phyloP scores from a whole-genome alignment of 2,888 invertebrate genomes.

The Zeuzera pyrina region DNA sequence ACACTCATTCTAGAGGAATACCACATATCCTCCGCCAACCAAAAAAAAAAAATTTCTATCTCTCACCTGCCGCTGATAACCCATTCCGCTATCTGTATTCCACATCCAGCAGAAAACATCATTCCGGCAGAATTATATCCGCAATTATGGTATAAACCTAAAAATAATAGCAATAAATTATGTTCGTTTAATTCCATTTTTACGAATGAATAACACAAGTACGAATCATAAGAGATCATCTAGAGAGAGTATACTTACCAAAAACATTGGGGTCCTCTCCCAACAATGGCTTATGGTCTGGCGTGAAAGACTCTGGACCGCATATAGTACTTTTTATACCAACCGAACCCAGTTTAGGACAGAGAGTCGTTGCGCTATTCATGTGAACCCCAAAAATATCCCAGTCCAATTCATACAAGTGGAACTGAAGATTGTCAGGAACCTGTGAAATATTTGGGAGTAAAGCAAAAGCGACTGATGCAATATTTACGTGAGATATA shows the following conservation, averaged over 20 bases:
- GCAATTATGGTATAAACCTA: conserved; percentile 87
- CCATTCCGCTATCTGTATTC: conserved; percentile 89
- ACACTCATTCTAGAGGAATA: too few relatives aligned
- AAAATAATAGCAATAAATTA: conserved; percentile 12
- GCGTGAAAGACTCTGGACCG: conserved; percentile 94
- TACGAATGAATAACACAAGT: conserved; percentile 2
- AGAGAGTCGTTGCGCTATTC: conserved; percentile 78
- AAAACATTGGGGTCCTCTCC: conserved; percentile 81
- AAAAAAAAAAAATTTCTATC: too few relatives aligned
- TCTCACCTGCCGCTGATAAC: conserved; percentile 78
- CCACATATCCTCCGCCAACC: too few relatives aligned
- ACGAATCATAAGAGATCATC: not conserved
- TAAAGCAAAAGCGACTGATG: too few relatives aligned
- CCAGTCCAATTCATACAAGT: conserved; percentile 91
- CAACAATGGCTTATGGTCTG: conserved; percentile 90
- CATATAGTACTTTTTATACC: conserved; percentile 91
- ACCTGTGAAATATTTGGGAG: conserved; percentile 52
- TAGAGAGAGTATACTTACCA: conserved; percentile 38
- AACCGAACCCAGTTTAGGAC: conserved; percentile 80
- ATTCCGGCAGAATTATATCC: conserved; percentile 94
- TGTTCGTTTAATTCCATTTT: not conserved
- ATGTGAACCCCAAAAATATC: conserved; percentile 86
- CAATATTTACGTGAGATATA: too few relatives aligned
- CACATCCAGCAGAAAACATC: conserved; percentile 92
- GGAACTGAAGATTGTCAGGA: conserved; percentile 84